Percentiles rank a stretch among this genome's conserved stretches.
Evolutionary conservation across 1,140 invertebrate species (phyloP).

Genomic region (Drosophila hydei): DNA sequence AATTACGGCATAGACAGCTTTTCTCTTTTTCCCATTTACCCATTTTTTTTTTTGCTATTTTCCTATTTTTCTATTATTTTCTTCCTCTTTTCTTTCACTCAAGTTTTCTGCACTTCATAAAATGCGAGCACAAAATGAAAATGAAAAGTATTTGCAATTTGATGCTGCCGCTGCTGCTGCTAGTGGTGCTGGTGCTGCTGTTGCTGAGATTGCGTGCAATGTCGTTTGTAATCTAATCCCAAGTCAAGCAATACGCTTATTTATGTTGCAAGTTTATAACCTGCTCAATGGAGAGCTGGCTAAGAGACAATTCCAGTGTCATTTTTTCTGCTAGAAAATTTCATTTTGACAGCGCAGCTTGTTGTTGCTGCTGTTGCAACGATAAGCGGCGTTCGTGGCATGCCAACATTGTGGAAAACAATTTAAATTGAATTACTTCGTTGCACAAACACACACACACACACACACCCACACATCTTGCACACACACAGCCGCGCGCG

Average conservation of each 20-base stretch:
- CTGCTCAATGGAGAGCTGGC: slow-evolving; percentile 21
- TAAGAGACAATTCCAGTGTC: slow-evolving; percentile 15
- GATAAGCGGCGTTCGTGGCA: slow-evolving; percentile 44
- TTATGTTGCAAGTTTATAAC: slow-evolving; percentile 40
- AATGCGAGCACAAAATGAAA: slow-evolving; percentile 33
- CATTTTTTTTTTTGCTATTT: background rate
- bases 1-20: slow-evolving; percentile 35
- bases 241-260: slow-evolving; percentile 43
- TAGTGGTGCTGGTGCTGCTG: background rate
- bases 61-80: background rate
- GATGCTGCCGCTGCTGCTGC: background rate
- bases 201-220: slow-evolving; percentile 22
- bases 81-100: slow-evolving; percentile 1
- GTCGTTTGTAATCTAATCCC: slow-evolving; percentile 29
- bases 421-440: slow-evolving; percentile 58
- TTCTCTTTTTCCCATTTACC: background rate
- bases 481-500: background rate
- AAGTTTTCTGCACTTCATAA: slow-evolving; percentile 38
- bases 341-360: slow-evolving; percentile 36
- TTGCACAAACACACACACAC: slow-evolving; percentile 12
- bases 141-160: slow-evolving; percentile 44
- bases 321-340: slow-evolving; percentile 24
- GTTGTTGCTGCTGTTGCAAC: slow-evolving; percentile 17
- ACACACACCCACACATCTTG: slow-evolving; percentile 8
- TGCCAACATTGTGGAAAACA: slow-evolving; percentile 62